Evolutionary conservation across 2,888 invertebrate genomes (phyloP).

Genomic region (Aquatica leii): DNA sequence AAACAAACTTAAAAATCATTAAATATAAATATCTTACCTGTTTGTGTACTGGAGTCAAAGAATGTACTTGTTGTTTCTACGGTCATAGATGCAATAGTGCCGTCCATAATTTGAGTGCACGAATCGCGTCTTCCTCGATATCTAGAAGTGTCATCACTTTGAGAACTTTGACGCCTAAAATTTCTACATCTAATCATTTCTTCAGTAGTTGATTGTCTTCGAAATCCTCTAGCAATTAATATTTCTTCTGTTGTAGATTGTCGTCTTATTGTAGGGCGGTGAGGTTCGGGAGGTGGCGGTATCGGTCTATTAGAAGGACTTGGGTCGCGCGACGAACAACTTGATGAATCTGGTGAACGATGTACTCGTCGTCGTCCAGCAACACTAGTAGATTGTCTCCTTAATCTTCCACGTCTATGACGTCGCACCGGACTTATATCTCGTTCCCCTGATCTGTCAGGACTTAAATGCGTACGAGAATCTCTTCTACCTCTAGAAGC

Average conservation of each 20-base stretch:
- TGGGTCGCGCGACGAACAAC: conserved; percentile 85
- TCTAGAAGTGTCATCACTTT: conserved; percentile 82
- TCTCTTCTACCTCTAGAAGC: conserved; percentile 79
- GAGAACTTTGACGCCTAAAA: conserved; percentile 89
- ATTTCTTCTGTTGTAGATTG: conserved; percentile 94
- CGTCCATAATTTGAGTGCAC: conserved; percentile 89
- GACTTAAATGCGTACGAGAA: conserved; percentile 80
- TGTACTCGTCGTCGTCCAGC: conserved; percentile 63
- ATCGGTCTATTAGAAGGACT: conserved; percentile 77
- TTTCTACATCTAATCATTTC: conserved; percentile 93
- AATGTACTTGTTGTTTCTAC: conserved; percentile 92
- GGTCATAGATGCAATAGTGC: conserved; percentile 91
- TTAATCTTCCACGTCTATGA: conserved; percentile 72
- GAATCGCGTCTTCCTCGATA: conserved; percentile 82
- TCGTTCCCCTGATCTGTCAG: conserved; percentile 81
- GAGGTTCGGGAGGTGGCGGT: conserved; percentile 63
- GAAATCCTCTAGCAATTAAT: conserved; percentile 86
- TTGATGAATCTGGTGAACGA: conserved; percentile 76
- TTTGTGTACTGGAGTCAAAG: conserved; percentile 92
- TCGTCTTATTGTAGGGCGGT: conserved; percentile 79
- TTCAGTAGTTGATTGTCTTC: conserved; percentile 89
- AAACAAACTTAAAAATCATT: not conserved
- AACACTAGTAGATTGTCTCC: conserved; percentile 83
- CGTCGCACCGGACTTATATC: conserved; percentile 81
- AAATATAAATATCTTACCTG: conserved; percentile 71